Conservation (phyloP, 92 coral and sea anemone species). For the Nematostella vectensis region DNA sequence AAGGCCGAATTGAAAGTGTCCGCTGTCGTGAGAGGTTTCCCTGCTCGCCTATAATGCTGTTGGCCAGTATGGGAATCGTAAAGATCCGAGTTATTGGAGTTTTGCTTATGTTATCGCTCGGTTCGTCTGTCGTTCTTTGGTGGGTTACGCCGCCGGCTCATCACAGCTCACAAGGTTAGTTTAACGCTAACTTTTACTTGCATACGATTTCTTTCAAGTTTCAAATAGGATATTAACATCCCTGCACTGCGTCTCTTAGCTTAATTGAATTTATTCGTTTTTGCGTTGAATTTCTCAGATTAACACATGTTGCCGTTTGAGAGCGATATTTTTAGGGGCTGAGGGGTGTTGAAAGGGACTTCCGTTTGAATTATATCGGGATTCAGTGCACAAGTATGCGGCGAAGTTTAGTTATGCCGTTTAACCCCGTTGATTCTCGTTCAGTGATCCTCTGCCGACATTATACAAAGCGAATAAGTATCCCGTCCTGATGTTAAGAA, state of each 20-base stretch:
- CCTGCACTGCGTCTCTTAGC: too few relatives aligned
- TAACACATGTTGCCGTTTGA: background rate
- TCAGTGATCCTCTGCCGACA: too few relatives aligned
- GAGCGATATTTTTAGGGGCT: slow-evolving; percentile 1
- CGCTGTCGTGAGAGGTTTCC: too few relatives aligned
- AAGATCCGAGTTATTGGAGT: slow-evolving; percentile 48
- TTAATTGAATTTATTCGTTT: slow-evolving; percentile 2
- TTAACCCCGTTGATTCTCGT: slow-evolving; percentile 1
- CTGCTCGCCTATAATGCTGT: slow-evolving; percentile 20
- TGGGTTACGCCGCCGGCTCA: slow-evolving; percentile 56
- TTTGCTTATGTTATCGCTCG: slow-evolving; percentile 42
- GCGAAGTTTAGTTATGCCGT: too few relatives aligned
- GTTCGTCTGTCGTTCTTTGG: slow-evolving; percentile 59
- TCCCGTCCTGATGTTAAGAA: too few relatives aligned
- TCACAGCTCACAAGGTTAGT: slow-evolving; percentile 29
- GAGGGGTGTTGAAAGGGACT: background rate
- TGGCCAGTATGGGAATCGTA: slow-evolving; percentile 39
- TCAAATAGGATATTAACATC: too few relatives aligned
- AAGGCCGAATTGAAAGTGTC: too few relatives aligned
- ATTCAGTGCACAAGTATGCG: too few relatives aligned
- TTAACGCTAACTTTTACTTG: too few relatives aligned
- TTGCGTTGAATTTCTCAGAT: background rate
- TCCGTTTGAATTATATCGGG: too few relatives aligned
- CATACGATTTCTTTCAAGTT: too few relatives aligned
- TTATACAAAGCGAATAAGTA: too few relatives aligned